These are phyloP conservation scores for Xenotilapia leptura DNA, from an alignment of 2,113 vertebrate genomes.

Conservation along the genomic window DNA sequence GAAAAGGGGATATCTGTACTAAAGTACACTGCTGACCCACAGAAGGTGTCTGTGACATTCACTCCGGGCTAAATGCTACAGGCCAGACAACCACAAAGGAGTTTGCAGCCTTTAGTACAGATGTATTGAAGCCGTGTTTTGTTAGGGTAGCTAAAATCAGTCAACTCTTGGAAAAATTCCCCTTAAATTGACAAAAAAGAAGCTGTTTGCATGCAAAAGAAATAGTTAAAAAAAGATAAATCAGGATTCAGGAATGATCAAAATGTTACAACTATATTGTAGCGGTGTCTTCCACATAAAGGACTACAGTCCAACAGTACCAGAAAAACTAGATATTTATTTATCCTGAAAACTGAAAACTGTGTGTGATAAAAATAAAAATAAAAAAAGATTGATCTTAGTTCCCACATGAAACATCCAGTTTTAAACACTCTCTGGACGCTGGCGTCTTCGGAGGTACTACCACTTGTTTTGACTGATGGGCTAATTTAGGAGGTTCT, in stretches of 20 bases:
- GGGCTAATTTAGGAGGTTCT: slow-evolving; percentile 27
- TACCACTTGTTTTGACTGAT: slow-evolving; percentile 15
- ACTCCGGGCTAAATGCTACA: not conserved
- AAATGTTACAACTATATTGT: not conserved
- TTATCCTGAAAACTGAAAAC: not conserved
- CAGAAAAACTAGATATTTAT: not conserved
- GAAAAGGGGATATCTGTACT: not conserved
- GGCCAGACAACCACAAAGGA: not conserved
- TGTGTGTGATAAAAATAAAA: not conserved
- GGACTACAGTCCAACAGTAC: not conserved
- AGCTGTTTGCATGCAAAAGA: not conserved
- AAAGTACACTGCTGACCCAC: not conserved
- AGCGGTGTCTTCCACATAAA: not conserved
- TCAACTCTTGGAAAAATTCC: not conserved
- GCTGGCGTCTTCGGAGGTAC: not conserved
- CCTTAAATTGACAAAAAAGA: not conserved
- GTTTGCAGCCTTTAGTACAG: not conserved
- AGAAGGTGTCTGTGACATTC: not conserved
- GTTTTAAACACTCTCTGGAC: not conserved
- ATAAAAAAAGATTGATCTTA: not conserved
- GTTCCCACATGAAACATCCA: not conserved
- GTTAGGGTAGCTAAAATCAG: not conserved
- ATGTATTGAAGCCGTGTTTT: not conserved
- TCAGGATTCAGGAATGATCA: not conserved
- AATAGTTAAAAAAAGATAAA: not conserved